Conservation (phyloP, 2,797 vertebrate species). For the Moxostoma hubbsi region DNA sequence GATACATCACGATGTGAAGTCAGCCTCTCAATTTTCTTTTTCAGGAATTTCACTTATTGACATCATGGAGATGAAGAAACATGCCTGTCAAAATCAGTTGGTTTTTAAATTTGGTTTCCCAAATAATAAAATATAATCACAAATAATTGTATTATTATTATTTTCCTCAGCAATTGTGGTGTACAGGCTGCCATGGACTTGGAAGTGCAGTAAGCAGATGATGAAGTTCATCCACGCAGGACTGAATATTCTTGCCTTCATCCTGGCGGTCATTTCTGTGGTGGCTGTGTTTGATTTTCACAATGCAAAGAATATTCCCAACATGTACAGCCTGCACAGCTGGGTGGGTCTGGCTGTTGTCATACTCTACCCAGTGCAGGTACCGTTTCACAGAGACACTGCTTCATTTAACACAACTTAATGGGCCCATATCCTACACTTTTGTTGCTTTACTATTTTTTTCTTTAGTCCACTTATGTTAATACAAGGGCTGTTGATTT, state of each 20-base stretch:
- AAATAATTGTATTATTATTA: neutral
- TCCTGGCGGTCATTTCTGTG: constrained; percentile 81
- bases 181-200: constrained; percentile 95
- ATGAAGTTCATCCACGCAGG: constrained; percentile 94
- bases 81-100: no score
- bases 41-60: no score
- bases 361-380: constrained; percentile 86
- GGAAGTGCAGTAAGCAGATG: constrained; percentile 89
- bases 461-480: no score
- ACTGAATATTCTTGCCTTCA: constrained; percentile 79
- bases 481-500: no score
- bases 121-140: no score
- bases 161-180: constrained; percentile 87
- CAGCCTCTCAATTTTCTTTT: no score
- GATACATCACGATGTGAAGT: no score
- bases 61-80: no score
- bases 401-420: neutral
- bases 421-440: neutral
- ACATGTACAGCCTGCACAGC: constrained; percentile 99
- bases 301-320: constrained; percentile 82
- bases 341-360: constrained; percentile 89
- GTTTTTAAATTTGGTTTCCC: no score
- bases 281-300: constrained; percentile 93
- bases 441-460: neutral
- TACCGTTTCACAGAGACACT: constrained; percentile 65